Evolutionary conservation across 1,140 invertebrate species (phyloP).

Genomic region (Heliconius nattereri): DNA sequence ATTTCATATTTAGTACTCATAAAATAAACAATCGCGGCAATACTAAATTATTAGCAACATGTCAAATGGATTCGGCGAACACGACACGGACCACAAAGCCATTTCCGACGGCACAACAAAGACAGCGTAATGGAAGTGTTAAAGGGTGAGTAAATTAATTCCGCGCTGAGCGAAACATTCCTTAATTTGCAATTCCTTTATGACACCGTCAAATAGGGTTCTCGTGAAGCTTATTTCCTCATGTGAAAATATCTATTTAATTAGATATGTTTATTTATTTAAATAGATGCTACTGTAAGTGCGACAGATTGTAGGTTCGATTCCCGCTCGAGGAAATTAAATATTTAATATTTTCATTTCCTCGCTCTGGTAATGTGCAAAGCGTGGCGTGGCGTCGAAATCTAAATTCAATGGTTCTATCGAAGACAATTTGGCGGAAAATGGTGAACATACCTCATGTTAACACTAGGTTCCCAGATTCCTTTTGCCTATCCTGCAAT

Average conservation of each 20-base stretch:
- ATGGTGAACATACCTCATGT: too few species aligned
- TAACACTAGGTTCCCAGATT: too few species aligned
- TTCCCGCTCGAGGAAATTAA: too few species aligned
- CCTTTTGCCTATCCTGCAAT: too few species aligned
- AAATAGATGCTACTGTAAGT: too few species aligned
- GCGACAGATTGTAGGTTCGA: too few species aligned
- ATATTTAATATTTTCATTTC: too few species aligned
- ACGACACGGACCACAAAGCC: neutral
- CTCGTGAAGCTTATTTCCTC: constrained; percentile 1
- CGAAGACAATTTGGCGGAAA: too few species aligned
- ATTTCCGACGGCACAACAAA: neutral
- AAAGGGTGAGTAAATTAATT: constrained; percentile 16
- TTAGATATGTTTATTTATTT: neutral
- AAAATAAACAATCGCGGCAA: neutral
- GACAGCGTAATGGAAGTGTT: neutral
- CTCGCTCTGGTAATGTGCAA: too few species aligned
- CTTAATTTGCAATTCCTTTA: constrained; percentile 30
- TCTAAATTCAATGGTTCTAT: too few species aligned
- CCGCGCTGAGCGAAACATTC: constrained; percentile 15
- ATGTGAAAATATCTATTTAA: neutral
- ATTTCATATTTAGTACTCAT: neutral
- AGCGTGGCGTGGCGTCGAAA: too few species aligned
- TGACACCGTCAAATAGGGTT: constrained; percentile 22
- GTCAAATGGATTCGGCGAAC: neutral
- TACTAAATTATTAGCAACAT: neutral